These are phyloP conservation scores for Ophion obscuratus DNA, from an alignment of 2,888 invertebrate genomes.

Conservation along the genomic window DNA sequence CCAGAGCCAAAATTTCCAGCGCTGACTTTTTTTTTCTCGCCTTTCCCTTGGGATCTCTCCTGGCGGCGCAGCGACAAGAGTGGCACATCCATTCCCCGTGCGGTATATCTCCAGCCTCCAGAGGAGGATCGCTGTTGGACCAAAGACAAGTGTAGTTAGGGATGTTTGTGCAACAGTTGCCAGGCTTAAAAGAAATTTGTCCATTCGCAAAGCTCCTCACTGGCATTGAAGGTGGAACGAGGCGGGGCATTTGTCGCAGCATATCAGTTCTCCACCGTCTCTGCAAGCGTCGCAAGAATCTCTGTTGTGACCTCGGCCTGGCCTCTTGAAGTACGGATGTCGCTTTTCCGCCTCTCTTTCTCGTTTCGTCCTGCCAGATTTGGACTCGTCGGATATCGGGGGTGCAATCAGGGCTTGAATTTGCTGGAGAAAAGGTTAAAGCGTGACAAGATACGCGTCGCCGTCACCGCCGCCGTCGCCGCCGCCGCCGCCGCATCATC, in stretches of 20 bases:
- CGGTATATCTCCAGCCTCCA: conserved; percentile 95
- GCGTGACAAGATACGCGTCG: neutral
- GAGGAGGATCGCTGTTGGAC: conserved; percentile 93
- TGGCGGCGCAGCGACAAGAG: conserved; percentile 88
- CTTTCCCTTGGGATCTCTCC: conserved; percentile 75
- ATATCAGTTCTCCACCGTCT: conserved; percentile 97
- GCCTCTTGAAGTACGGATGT: conserved; percentile 93
- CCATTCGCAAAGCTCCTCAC: conserved; percentile 85
- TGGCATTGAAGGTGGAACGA: conserved; percentile 98
- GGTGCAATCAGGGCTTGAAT: conserved; percentile 95
- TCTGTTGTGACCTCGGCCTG: conserved; percentile 95
- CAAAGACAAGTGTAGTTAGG: neutral
- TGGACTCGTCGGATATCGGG: conserved; percentile 91
- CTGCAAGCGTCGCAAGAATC: conserved; percentile 97
- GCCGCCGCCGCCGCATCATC: neutral
- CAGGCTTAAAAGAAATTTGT: neutral
- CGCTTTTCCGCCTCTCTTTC: conserved; percentile 85
- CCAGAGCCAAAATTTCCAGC: conserved; percentile 91
- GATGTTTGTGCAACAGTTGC: too few species aligned
- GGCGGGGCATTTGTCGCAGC: conserved; percentile 97
- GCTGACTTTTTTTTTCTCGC: conserved; percentile 84
- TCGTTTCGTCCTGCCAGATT: conserved; percentile 86
- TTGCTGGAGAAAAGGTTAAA: conserved; percentile 86
- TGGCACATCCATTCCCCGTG: conserved; percentile 96
- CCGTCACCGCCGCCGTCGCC: neutral